Conservation (phyloP, 1,140 invertebrate species). For the Aphelenchoides avenae region DNA sequence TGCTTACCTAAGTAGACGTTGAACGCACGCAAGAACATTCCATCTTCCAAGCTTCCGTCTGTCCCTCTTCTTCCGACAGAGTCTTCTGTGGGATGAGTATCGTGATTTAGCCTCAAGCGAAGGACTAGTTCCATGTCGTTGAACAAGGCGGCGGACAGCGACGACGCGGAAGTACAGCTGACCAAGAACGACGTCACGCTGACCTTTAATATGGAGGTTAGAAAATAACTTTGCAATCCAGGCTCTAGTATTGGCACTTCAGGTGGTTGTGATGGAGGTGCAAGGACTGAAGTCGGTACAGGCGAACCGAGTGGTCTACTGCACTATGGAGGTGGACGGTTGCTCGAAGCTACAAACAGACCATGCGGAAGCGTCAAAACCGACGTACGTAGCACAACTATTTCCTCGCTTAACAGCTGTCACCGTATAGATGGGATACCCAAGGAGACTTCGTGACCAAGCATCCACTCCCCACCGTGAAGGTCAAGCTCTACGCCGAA, state of each 20-base stretch:
- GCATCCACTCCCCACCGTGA: slow-evolving; percentile 89
- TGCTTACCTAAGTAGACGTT: no score
- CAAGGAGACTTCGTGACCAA: slow-evolving; percentile 96
- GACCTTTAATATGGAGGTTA: slow-evolving; percentile 59
- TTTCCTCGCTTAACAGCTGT: slow-evolving; percentile 10
- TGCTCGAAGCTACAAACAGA: slow-evolving; percentile 97
- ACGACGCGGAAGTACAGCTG: slow-evolving; percentile 54
- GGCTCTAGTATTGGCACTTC: slow-evolving; percentile 12
- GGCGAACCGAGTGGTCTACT: slow-evolving; percentile 95
- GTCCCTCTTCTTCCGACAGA: no score
- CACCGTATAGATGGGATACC: slow-evolving; percentile 63
- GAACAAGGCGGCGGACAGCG: slow-evolving; percentile 54
- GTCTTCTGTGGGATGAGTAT: no score
- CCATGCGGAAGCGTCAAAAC: slow-evolving; percentile 96
- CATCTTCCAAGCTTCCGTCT: no score
- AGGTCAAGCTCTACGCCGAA: slow-evolving; percentile 81
- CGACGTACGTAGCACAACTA: slow-evolving; percentile 59
- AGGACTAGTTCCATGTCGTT: slow-evolving; percentile 55
- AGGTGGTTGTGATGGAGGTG: slow-evolving; percentile 97
- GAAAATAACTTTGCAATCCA: neutral
- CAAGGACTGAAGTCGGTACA: slow-evolving; percentile 92
- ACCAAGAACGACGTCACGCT: slow-evolving; percentile 56
- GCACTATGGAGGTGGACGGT: slow-evolving; percentile 96
- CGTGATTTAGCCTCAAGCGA: slow-evolving; percentile 56
- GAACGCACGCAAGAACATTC: no score